Evolutionary conservation across 2,797 vertebrate genomes (phyloP).

Genomic region (Pseudomugil tenellus): DNA sequence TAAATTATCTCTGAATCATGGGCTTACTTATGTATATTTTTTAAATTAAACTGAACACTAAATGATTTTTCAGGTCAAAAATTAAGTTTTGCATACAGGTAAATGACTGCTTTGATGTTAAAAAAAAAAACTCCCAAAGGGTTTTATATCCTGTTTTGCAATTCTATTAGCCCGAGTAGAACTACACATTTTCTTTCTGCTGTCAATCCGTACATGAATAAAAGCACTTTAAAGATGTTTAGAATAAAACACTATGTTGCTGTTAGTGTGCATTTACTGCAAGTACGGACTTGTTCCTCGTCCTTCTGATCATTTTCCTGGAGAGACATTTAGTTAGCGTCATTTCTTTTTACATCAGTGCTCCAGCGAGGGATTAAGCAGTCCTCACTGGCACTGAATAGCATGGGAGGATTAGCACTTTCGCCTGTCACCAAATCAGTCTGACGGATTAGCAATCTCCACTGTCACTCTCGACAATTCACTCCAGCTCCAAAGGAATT

Average conservation of each 20-base stretch:
- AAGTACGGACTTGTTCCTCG: slow-evolving; percentile 19
- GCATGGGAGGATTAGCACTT: slow-evolving; percentile 73
- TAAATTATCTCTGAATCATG: neutral
- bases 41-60: neutral
- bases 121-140: neutral
- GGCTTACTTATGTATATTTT: neutral
- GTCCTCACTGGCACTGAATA: slow-evolving; percentile 67
- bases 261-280: slow-evolving; percentile 18
- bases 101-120: neutral
- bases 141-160: neutral
- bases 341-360: slow-evolving; percentile 52
- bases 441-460: slow-evolving; percentile 71
- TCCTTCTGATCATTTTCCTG: slow-evolving; percentile 42
- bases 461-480: slow-evolving; percentile 56
- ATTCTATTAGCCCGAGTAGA: too few relatives aligned
- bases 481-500: slow-evolving; percentile 36
- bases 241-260: slow-evolving; percentile 19
- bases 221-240: slow-evolving; percentile 4
- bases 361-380: slow-evolving; percentile 59
- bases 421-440: slow-evolving; percentile 73
- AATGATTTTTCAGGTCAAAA: neutral
- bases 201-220: slow-evolving; percentile 14
- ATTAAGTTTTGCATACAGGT: neutral
- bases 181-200: neutral
- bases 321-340: slow-evolving; percentile 55